Conservation (phyloP, 2,113 vertebrate species). For the Meleagris gallopavo region DNA sequence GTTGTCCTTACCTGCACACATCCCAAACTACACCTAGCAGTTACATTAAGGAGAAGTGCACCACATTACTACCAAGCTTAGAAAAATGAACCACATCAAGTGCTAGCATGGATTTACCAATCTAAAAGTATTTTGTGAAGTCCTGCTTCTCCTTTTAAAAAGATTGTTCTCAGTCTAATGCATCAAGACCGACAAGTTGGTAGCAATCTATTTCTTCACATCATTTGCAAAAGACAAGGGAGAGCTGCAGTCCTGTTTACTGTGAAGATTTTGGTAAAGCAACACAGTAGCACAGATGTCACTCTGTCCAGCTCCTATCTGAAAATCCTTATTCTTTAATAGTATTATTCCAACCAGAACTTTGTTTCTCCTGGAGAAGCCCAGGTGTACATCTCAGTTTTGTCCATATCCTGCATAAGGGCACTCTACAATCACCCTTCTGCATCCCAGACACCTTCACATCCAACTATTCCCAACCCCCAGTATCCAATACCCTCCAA, state of each 20-base stretch:
- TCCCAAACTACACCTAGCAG: fast-evolving
- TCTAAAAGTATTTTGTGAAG: neutral
- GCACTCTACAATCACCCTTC: neutral
- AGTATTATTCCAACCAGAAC: neutral
- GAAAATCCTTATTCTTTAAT: neutral
- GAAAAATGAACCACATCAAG: neutral
- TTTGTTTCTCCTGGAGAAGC: neutral
- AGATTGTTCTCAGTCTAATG: fast-evolving
- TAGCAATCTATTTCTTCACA: neutral
- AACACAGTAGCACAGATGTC: neutral
- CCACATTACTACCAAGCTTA: fast-evolving
- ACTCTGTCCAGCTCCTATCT: neutral
- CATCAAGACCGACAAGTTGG: neutral
- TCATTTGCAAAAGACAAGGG: fast-evolving
- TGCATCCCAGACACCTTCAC: neutral
- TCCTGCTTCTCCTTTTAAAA: neutral
- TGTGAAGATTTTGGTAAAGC: neutral
- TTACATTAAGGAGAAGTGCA: fast-evolving
- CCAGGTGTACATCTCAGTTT: neutral
- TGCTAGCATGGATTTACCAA: neutral
- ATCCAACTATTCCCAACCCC: neutral
- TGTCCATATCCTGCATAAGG: neutral
- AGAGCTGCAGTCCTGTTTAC: neutral
- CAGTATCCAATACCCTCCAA: fast-evolving
- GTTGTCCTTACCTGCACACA: neutral